Evolutionary conservation across 1,140 invertebrate genomes (phyloP), one percentile per base, ranked within the genome.

Genomic region (Pseudomyrmex pallidus): DNA sequence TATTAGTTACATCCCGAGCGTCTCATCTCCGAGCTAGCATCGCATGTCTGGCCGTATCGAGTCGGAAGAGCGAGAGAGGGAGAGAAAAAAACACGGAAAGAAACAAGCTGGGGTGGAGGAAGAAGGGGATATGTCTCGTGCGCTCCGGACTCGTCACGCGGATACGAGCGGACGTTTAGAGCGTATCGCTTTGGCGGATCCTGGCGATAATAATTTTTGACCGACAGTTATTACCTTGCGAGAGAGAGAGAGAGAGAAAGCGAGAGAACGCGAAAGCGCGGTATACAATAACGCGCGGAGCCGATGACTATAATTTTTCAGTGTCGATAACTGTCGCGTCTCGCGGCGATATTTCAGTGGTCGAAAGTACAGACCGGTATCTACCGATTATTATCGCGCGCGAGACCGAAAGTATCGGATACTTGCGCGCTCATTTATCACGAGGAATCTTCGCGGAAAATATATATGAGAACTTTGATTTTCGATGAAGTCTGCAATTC

Each of bases 221-320:
- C 25, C 50, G 84, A 85, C 84, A 85, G 70, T 83, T 83, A 74
- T 48, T 62, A 74, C 67, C 5, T 35, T 68, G 64, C 77, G 54
- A 62, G 59, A 22, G 13, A 8, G 35, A 15, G 64, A 56, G 59
- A 35, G 25, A 35, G 25, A 35, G 25, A 35, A 4, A 35, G 35
- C 5, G 35, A 35, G 35, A 35, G 35, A 35, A 50, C n/a, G 20
- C 15, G 50, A 13, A 52, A 10, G 35, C 50, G 17, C 13, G 46
- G 17, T 22, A 35, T 35, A 82, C 67, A 73, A 80, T 82, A 61
- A 52, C 20, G 48, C n/a, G 1, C 15, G 22, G 3, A 15, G 48
- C 17, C 13, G 44, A 62, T 66, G 25, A 48, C 52, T 22, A 64
- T 57, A 68, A 48, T 70, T 85, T 57, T 74, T 66, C n/a, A 64